Base-by-base conservation (phyloP, 2,797 vertebrate species). In the Phataginus tricuspis region DNA sequence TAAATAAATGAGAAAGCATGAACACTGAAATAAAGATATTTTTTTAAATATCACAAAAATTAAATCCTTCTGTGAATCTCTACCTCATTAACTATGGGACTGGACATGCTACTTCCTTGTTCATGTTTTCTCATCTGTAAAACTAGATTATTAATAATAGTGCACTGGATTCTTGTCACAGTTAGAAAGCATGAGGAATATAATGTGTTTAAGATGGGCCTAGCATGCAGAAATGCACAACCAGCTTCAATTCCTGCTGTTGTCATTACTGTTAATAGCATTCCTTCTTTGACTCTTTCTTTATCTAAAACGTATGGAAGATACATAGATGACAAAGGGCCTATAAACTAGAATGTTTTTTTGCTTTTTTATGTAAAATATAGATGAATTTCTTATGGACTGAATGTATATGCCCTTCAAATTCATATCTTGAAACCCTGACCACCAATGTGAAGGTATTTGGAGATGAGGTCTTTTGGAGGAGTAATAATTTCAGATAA, bases 101-200 rank as follows among this genome's bases (percentile, higher is more conserved):
- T 75, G 49, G 19, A 39, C 23, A 19, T 68, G 31, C 13, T 79
- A 8, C 16, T 5, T 55, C 84, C 59, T 49, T 92, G 49, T 29
- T 90, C 16, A n/a, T 59, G 45, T 86, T 90, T 92, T 29, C 29
- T 83, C 1, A 66, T 51, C 10, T 88, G 2, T 29, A 29, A 92
- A 69, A 79, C 85, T 75, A 88, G 10, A 88, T 80, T 85, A 90
- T 85, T 66, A 74, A 10, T 42, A 89, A 85, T 25, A 92, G 29
- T 49, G 5, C n/a, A 42, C 57, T 86, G 29, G 7, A 16, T n/a
- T 45, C 5, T 13, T 92, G 12, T 74, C 64, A 55, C 59, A 55
- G 82, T 63, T 85, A 75, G 55, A 21, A 37, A 29, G 23, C 86
- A 27, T 53, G 74, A 86, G 15, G 1, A 72, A 68, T 37, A 4